Conservation (phyloP, 2,888 invertebrate species). For the Maniola hyperantus region DNA sequence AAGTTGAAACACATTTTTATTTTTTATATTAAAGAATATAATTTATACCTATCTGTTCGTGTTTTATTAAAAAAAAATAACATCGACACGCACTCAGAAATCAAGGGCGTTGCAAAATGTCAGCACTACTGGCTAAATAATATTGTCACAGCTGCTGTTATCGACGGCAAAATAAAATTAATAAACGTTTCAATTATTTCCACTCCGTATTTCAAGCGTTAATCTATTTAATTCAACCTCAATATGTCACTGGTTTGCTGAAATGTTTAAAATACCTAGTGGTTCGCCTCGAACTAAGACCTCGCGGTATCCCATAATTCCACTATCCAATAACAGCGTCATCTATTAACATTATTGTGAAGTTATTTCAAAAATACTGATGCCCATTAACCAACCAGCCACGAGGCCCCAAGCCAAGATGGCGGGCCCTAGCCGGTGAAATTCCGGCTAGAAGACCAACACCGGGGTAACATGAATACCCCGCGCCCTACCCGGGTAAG, state of each 20-base stretch:
- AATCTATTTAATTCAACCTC: constrained; percentile 4
- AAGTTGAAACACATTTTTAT: background rate
- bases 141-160: background rate
- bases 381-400: no score
- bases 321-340: no score
- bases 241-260: constrained; percentile 9
- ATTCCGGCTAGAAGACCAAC: no score
- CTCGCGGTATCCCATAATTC: no score
- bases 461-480: no score
- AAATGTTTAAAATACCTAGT: background rate
- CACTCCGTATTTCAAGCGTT: background rate
- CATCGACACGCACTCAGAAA: constrained; percentile 8
- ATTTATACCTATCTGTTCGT: no score
- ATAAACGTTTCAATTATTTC: constrained; percentile 1
- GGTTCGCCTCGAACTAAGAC: no score
- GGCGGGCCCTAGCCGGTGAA: no score
- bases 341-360: no score
- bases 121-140: constrained; percentile 10
- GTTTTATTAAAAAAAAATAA: background rate
- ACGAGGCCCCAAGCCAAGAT: no score
- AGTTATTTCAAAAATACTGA: no score
- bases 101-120: constrained; percentile 4
- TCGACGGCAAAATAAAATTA: background rate
- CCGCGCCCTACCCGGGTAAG: no score
- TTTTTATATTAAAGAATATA: background rate